A percentile compares a stretch with the other conserved stretches of the same genome.
Conservation (phyloP, 1,140 invertebrate genomes). For the Dinoponera quadriceps region DNA sequence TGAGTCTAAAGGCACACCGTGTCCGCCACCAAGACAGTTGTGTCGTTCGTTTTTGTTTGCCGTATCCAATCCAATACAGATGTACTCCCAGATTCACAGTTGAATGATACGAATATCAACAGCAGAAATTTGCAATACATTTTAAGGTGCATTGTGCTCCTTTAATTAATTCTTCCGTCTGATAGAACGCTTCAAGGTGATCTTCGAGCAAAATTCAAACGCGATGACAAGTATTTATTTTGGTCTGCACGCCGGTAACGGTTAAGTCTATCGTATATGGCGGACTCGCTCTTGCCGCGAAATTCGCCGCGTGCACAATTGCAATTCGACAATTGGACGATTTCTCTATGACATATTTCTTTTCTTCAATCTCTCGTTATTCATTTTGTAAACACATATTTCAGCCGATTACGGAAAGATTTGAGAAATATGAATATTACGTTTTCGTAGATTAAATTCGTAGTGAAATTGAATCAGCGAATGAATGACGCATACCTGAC, state of each 20-base stretch:
- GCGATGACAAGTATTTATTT: conserved; percentile 40
- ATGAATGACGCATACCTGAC: neutral
- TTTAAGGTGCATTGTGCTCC: neutral
- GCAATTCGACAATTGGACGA: neutral
- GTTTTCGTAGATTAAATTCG: neutral
- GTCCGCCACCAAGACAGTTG: conserved; percentile 71
- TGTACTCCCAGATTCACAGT: conserved; percentile 18
- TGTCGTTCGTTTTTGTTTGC: conserved; percentile 68
- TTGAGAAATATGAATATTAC: neutral
- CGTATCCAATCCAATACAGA: conserved; percentile 82
- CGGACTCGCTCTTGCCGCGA: neutral
- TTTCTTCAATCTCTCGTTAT: neutral
- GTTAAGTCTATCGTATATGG: conserved; percentile 10
- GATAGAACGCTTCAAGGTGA: neutral
- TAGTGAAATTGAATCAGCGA: too few relatives aligned
- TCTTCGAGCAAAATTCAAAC: conserved; percentile 2
- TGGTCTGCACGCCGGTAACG: conserved; percentile 9
- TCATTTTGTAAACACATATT: neutral
- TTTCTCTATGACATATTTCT: neutral
- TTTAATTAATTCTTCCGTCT: neutral
- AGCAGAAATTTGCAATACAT: neutral
- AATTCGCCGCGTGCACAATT: neutral
- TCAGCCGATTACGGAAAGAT: neutral
- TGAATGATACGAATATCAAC: neutral
- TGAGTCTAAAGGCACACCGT: conserved; percentile 79